phyloP scores from a whole-genome alignment of 2,113 vertebrate species.

The Potamarius usumacintae region DNA sequence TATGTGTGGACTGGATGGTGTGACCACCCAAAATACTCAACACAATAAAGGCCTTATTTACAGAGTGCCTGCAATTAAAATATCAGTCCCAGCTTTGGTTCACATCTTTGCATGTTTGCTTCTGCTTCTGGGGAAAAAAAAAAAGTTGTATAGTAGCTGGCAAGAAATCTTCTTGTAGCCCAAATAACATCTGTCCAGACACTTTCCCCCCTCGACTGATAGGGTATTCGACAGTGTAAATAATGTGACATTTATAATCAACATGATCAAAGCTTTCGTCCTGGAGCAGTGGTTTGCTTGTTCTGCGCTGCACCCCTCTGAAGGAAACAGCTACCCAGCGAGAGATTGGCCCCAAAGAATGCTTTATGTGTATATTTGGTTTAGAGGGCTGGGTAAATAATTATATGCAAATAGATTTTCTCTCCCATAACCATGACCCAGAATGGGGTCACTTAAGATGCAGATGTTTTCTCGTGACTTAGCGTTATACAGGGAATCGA shows the following conservation, averaged over 20 bases:
- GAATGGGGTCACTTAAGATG: conserved; percentile 43
- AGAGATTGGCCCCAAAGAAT: conserved; percentile 34
- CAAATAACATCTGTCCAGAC: conserved; percentile 44
- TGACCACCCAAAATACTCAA: conserved; percentile 20
- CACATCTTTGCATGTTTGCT: conserved; percentile 54
- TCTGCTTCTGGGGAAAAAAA: conserved; percentile 39
- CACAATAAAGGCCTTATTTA: conserved; percentile 52
- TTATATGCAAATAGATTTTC: conserved; percentile 53
- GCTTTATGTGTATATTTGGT: conserved; percentile 41
- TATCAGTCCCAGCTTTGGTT: conserved; percentile 44
- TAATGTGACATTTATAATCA: conserved; percentile 69
- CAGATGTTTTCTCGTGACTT: conserved; percentile 31
- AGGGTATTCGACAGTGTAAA: conserved; percentile 70
- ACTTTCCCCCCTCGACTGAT: conserved; percentile 55
- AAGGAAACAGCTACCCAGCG: conserved; percentile 41
- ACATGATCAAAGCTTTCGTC: conserved; percentile 65
- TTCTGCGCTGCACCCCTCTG: conserved; percentile 14
- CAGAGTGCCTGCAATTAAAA: conserved; percentile 48
- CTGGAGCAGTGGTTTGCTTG: conserved; percentile 45
- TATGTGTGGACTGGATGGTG: conserved; percentile 13
- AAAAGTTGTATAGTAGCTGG: conserved; percentile 40
- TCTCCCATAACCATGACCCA: conserved; percentile 46
- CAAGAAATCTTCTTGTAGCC: conserved; percentile 28
- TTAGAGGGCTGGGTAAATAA: conserved; percentile 55
- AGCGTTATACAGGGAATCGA: conserved; percentile 18